These are phyloP conservation scores for Leucoptera coffeella DNA, from an alignment of 2,888 invertebrate species.

Conservation along the genomic window DNA sequence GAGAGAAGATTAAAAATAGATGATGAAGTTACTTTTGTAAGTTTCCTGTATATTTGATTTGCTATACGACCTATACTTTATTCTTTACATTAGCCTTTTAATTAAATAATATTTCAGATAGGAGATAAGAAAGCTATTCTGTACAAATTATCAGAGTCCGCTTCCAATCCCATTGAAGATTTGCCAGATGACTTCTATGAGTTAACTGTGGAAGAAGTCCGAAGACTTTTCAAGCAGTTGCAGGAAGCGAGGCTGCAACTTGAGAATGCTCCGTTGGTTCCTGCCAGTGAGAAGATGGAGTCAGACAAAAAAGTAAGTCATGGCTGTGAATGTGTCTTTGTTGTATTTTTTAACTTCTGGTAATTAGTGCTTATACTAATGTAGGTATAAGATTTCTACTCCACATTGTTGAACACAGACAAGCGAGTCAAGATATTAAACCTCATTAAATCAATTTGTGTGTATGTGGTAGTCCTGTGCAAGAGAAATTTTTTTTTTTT, in stretches of 20 bases:
- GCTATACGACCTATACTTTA: no score
- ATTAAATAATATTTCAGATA: constrained; percentile 57
- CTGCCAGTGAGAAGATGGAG: constrained; percentile 19
- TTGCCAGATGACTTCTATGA: constrained; percentile 86
- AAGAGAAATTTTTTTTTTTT: no score
- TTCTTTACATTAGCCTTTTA: no score
- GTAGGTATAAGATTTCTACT: no score
- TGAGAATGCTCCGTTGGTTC: constrained; percentile 70
- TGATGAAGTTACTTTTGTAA: constrained; percentile 41
- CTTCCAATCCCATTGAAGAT: constrained; percentile 55
- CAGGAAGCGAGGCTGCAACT: constrained; percentile 57
- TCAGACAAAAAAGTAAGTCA: constrained; percentile 2
- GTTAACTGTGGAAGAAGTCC: constrained; percentile 75
- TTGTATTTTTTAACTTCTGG: no score
- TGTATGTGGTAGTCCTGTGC: background rate
- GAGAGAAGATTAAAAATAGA: constrained; percentile 37
- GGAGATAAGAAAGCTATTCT: constrained; percentile 70
- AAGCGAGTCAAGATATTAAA: background rate
- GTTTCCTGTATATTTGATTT: constrained; percentile 10
- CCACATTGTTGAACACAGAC: no score
- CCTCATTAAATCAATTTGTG: background rate
- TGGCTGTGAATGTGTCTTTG: no score
- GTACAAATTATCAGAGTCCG: constrained; percentile 57
- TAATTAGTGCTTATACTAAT: no score
- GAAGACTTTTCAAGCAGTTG: constrained; percentile 66